These are phyloP conservation scores for Cyprinella venusta DNA, from an alignment of 2,797 vertebrate species.

Conservation along the genomic window DNA sequence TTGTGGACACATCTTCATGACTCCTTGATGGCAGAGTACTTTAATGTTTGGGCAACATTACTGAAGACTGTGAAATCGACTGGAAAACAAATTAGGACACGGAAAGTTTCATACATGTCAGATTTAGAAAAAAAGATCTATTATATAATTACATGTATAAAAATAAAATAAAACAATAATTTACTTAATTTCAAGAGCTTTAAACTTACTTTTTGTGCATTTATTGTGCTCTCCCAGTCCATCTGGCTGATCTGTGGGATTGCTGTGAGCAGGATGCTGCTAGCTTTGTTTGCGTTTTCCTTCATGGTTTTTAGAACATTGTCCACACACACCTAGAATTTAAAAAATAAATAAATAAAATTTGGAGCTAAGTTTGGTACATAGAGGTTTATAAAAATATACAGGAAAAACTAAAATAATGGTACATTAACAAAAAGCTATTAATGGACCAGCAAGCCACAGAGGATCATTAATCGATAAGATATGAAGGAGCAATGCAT, in stretches of 20 bases:
- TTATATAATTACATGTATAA: neutral
- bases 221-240: conserved; percentile 88
- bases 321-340: conserved; percentile 91
- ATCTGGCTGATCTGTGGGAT: conserved; percentile 92
- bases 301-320: conserved; percentile 96
- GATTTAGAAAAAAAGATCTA: neutral
- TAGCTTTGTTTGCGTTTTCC: conserved; percentile 96
- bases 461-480: neutral
- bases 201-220: conserved; percentile 82
- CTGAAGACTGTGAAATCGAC: conserved; percentile 82
- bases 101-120: neutral
- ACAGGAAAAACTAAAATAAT: neutral
- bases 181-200: neutral
- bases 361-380: neutral
- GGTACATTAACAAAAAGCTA: neutral
- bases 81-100: conserved; percentile 69
- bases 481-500: neutral
- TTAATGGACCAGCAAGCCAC: neutral
- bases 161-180: neutral
- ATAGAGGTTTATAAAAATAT: neutral
- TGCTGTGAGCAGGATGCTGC: conserved; percentile 90
- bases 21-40: neutral
- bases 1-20: neutral
- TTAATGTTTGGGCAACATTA: conserved; percentile 91
- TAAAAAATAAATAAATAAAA: neutral